These are phyloP conservation scores for zebrafish (Danio rerio) DNA, from an alignment of 2,113 vertebrate genomes.

Conservation along the genomic window GRCz12tu NC_133195.1:34941501-34942000, in stretches of 20 bases:
- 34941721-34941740: conserved; percentile 12
- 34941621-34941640: too few species aligned
- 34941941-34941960: background rate
- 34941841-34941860: conserved; percentile 23
- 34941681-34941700: background rate
- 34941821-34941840: background rate
- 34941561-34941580: too few species aligned
- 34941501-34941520: too few species aligned
- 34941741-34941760: background rate
- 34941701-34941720: background rate
- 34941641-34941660: background rate
- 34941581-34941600: too few species aligned
- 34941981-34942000: background rate
- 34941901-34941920: background rate
- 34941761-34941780: background rate
- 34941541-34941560: too few species aligned
- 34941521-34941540: too few species aligned
- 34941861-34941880: conserved; percentile 20
- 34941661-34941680: background rate
- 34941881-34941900: background rate
- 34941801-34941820: conserved; percentile 4
- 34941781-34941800: background rate
- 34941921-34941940: background rate
- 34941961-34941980: background rate
- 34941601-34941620: too few species aligned